Evolutionary conservation across 2,888 invertebrate genomes (phyloP), one percentile per base, ranked within the genome.

Genomic region (Rugalucina vietnamica): DNA sequence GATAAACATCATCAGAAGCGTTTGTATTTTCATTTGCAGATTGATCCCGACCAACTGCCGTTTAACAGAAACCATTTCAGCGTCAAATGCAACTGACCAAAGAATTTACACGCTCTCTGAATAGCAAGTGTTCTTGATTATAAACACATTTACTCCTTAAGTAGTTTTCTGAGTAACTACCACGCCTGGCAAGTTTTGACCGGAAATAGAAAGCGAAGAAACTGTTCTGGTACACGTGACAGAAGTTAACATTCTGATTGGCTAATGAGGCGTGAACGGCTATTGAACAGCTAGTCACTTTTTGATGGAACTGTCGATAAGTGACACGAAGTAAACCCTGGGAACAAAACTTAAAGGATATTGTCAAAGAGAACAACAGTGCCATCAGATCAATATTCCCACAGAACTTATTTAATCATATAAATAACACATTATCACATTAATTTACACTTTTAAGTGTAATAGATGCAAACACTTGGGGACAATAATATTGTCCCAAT

Each of bases 51-150:
- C n/a, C n/a, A n/a, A 43, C 8, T 8, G 43, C 43, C 43, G 43
- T 12, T 8, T 12, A 8, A 65, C 65, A 18, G 65, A 18, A 34
- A 18, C 65, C 34, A 34, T 65, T 65, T 21, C 18, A 34, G 10
- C 34, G 34, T 12, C 32, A 10, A 34, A 65, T 65, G 65, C 32
- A 34, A 34, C 34, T 65, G 65, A 65, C 65, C 65, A 65, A n/a
- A 34, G 27, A 34, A 3, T 34, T 65, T 65, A 65, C 65, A 65
- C 65, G 65, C 65, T 3, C 4, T 29, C 1, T 65, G 65, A 65
- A 65, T 65, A 65, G 32, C 65, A 34, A 65, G 65, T 65, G 65
- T 65, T 65, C 65, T 34, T 65, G 65, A 65, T 65, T 65, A 65
- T 12, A 65, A 65, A 65, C 34, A 34, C 65, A 65, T 65, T 65